Percentiles rank a stretch among this genome's conserved stretches.
These are phyloP conservation scores for Cryptophagus acutangulus DNA, from an alignment of 2,888 invertebrate species.

Conservation along the genomic window DNA sequence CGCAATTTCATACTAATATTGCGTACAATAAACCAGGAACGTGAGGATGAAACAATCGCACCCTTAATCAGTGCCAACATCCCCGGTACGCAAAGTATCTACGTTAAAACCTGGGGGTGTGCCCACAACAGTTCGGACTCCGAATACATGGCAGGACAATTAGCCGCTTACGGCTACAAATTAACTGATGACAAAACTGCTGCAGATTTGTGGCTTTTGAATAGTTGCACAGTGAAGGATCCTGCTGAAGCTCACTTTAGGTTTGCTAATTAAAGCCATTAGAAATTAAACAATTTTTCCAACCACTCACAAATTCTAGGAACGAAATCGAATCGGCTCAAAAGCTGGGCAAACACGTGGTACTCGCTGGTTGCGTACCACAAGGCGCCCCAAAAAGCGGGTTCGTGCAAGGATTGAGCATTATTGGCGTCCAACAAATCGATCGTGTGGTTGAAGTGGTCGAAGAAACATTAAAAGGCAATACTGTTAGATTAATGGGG, in stretches of 20 bases:
- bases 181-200: conserved; percentile 72
- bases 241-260: conserved; percentile 94
- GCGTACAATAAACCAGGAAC: no score
- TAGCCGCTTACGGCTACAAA: conserved; percentile 82
- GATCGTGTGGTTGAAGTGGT: conserved; percentile 96
- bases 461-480: conserved; percentile 93
- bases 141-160: conserved; percentile 97
- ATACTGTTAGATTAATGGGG: conserved; percentile 53
- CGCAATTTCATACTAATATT: no score
- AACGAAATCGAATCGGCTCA: conserved; percentile 80
- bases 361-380: conserved; percentile 97
- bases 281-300: conserved; percentile 10
- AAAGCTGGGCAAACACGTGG: conserved; percentile 72
- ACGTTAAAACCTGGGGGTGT: conserved; percentile 95
- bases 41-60: conserved; percentile 17
- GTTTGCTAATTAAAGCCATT: no score
- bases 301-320: no score
- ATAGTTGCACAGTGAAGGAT: conserved; percentile 97
- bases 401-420: conserved; percentile 73
- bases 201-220: conserved; percentile 92
- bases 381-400: conserved; percentile 80
- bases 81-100: conserved; percentile 74
- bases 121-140: conserved; percentile 97
- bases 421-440: conserved; percentile 98
- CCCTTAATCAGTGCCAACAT: conserved; percentile 41